Evolutionary conservation across 30 jellyfish, hydroid and myxozoan species (phyloP), one percentile per base, ranked within the genome.

Genomic region (Aurelia sp.): DNA sequence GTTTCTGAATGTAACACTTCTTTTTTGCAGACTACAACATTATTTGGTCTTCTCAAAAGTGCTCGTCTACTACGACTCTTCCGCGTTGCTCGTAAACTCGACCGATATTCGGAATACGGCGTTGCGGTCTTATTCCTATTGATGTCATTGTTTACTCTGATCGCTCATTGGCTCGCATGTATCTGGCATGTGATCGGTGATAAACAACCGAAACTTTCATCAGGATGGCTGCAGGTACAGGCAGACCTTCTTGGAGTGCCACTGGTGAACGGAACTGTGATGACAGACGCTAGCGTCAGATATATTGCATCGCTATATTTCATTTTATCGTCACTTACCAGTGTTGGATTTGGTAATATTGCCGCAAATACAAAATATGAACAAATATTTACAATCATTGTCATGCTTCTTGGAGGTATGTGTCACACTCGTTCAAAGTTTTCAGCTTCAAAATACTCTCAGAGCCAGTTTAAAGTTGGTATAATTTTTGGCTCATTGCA

Each of bases 111-210:
- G 21, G 98, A 93, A 79, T 93, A 93, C 64, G 97, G 97, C 60
- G 51, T 93, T 9, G 98, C 98, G 16, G 97, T 93, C 3, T 66
- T 93, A 19, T 88, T 93, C 44, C 89, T 93, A 20, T 81, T 93
- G 66, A 87, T 93, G 95, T 93, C 90, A 15, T 9, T 87, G 74
- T 93, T 93, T 61, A 87, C 97, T 1, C 76, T 93, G 78, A 82
- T 93, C 44, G 93, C 97, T 44, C 98, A 93, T 75, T 93, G 98
- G 98, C 64, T 93, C 18, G 98, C 98, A 9, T 93, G 98, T 62
- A 77, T 81, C 17, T 93, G 98, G 98, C 92, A 92, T 63, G 96
- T 75, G 74, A 78, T 86, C 27, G 97, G 94, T 21, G 92, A 81
- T 37, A 77, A 72, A 55, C 88, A 63, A 67, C 90, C 88, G 4